Conservation (phyloP, 2,888 invertebrate species). For the Plebejus melissa region DNA sequence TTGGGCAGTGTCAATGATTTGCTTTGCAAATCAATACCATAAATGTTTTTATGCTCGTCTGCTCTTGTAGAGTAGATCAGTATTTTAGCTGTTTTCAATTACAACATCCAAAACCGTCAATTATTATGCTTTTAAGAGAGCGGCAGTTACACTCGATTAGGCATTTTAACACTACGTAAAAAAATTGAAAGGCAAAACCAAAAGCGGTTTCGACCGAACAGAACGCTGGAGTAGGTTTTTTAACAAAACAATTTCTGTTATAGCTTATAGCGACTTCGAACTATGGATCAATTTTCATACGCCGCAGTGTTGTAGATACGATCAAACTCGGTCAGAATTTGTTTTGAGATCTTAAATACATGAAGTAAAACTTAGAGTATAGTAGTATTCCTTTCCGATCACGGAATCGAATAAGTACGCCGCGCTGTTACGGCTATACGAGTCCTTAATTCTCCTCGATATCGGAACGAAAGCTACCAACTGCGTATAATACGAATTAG, state of each 20-base stretch:
- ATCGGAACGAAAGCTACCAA: not conserved
- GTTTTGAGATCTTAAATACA: not conserved
- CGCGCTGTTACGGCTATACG: not conserved
- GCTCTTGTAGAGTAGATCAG: not conserved
- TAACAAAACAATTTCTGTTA: not conserved
- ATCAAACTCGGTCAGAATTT: constrained; percentile 18
- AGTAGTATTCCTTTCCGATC: not conserved
- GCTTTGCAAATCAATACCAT: constrained; percentile 9
- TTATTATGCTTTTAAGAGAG: constrained; percentile 20
- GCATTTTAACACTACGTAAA: constrained; percentile 14
- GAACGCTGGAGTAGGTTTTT: not conserved
- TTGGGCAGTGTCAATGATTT: not conserved
- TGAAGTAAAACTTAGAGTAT: not conserved
- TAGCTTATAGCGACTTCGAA: not conserved
- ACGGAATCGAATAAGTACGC: not conserved
- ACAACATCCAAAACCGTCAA: constrained; percentile 13
- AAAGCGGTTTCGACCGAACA: constrained; percentile 1
- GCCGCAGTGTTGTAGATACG: not conserved
- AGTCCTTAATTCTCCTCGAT: not conserved
- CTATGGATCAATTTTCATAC: not conserved
- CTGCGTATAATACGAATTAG: not conserved
- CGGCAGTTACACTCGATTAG: constrained; percentile 27
- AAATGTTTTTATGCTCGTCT: not conserved
- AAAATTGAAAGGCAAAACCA: constrained; percentile 10
- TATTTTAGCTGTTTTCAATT: not conserved